phyloP scores from a whole-genome alignment of 2,888 invertebrate genomes.

The Gasteruption jaculator region DNA sequence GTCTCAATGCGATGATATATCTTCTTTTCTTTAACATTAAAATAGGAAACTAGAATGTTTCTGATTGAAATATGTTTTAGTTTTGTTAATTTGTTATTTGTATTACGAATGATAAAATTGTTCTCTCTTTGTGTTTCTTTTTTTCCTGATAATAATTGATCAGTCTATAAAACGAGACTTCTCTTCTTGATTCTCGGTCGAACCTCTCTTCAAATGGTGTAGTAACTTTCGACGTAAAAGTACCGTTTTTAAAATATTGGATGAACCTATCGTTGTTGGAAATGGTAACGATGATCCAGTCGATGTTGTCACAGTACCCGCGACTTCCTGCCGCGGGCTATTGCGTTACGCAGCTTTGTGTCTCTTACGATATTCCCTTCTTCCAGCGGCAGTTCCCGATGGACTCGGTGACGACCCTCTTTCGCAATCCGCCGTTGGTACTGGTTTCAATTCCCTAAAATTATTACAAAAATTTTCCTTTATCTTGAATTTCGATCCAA shows the following conservation, averaged over 20 bases:
- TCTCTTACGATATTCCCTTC: conserved; percentile 63
- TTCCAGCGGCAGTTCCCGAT: conserved; percentile 25
- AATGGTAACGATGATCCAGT: no score
- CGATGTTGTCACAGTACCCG: no score
- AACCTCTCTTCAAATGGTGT: conserved; percentile 39
- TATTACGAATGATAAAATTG: no score
- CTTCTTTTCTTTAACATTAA: no score
- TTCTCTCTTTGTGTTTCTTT: no score
- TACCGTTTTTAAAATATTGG: conserved; percentile 42
- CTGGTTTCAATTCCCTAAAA: conserved; percentile 63
- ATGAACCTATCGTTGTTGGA: no score
- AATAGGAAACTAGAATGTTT: no score
- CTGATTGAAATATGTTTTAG: no score
- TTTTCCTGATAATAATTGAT: conserved; percentile 19
- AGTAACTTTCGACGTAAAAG: conserved; percentile 42
- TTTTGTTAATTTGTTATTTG: no score
- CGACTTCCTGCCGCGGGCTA: conserved; percentile 46
- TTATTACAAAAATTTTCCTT: conserved; percentile 11
- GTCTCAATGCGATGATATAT: no score
- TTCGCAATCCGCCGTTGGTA: conserved; percentile 55
- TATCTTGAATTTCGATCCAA: no score
- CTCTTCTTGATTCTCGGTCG: conserved; percentile 36
- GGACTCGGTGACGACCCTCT: conserved; percentile 30
- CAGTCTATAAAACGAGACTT: conserved; percentile 12
- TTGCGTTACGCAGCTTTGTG: conserved; percentile 64